phyloP scores from a whole-genome alignment of 2,113 vertebrate species.

The Fregetta grallaria region DNA sequence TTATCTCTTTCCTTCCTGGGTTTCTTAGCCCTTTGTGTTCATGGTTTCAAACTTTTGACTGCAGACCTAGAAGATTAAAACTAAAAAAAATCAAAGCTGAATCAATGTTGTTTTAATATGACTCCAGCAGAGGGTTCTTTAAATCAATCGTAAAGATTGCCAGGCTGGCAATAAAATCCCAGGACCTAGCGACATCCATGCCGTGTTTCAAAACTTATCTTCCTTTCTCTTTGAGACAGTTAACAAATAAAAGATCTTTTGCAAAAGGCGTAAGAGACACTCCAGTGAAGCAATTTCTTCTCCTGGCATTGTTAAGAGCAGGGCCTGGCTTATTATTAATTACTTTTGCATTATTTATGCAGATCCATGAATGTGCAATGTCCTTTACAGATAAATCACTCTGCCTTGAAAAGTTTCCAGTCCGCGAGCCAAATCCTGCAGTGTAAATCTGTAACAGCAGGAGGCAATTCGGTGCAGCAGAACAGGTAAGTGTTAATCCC shows the following conservation, averaged over 20 bases:
- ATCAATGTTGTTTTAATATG: not conserved
- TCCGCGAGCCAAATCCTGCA: not conserved
- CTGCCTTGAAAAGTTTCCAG: slow-evolving; percentile 30
- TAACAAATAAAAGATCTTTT: slow-evolving; percentile 13
- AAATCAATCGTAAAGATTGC: not conserved
- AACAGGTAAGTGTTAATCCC: slow-evolving; percentile 23
- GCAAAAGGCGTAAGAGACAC: not conserved
- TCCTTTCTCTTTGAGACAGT: not conserved
- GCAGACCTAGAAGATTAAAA: not conserved
- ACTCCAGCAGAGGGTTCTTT: not conserved
- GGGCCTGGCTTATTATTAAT: slow-evolving; percentile 43
- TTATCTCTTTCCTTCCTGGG: not conserved
- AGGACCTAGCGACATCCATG: not conserved
- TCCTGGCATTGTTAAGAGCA: slow-evolving; percentile 10
- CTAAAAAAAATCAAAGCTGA: not conserved
- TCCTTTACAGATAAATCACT: slow-evolving; percentile 19
- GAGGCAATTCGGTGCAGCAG: not conserved
- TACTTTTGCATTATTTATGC: slow-evolving; percentile 53
- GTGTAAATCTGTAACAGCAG: not conserved
- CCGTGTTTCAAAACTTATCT: not conserved
- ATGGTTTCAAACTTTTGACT: not conserved
- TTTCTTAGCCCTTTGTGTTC: not conserved
- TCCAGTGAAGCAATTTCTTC: slow-evolving; percentile 36
- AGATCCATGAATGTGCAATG: slow-evolving; percentile 8
- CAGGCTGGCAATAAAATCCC: not conserved